Conservation (phyloP, 2,888 invertebrate species). For the Neoascia interrupta region DNA sequence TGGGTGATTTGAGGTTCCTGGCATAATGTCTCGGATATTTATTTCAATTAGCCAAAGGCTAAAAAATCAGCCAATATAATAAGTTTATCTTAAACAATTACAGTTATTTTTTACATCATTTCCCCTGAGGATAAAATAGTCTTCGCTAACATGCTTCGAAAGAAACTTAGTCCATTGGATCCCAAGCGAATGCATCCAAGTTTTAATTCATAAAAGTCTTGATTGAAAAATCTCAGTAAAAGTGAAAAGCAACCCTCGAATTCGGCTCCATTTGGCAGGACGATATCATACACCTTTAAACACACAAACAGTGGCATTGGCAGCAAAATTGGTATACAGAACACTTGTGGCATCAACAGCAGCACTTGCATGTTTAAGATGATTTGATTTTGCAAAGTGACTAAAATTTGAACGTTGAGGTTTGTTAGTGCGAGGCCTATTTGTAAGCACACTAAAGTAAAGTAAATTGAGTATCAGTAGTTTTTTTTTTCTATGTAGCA, state of each 20-base stretch:
- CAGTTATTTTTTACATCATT: too few species aligned
- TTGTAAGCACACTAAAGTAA: slow-evolving; percentile 17
- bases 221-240: neutral
- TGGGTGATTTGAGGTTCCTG: too few species aligned
- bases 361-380: neutral
- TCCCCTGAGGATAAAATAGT: too few species aligned
- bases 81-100: too few species aligned
- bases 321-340: slow-evolving; percentile 3
- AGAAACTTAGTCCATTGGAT: neutral
- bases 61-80: too few species aligned
- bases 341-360: neutral
- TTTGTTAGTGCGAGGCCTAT: neutral
- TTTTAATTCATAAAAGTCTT: neutral
- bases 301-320: slow-evolving; percentile 19
- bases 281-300: slow-evolving; percentile 2
- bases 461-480: neutral
- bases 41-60: too few species aligned
- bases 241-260: slow-evolving; percentile 16
- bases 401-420: neutral
- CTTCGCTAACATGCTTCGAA: too few species aligned
- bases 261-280: slow-evolving; percentile 1
- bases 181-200: slow-evolving; percentile 13
- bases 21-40: too few species aligned
- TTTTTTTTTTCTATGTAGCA: too few species aligned
- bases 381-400: neutral